These are phyloP conservation scores for Grammomys dolichurus DNA, from an alignment of 2,113 vertebrate genomes.

Conservation along the genomic window DNA sequence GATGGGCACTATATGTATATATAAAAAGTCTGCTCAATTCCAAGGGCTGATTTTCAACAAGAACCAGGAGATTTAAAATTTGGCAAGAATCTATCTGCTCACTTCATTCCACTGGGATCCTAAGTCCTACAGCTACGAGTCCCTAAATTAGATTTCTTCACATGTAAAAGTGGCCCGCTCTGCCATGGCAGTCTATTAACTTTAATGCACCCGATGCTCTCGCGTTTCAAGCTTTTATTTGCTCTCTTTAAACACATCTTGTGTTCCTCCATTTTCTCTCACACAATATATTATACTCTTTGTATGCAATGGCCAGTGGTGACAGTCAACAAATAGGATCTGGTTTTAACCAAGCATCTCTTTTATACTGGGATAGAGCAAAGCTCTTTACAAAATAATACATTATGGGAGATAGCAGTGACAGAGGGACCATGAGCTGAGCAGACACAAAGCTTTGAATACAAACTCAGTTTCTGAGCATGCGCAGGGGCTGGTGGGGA, in stretches of 20 bases:
- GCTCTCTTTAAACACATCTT: slow-evolving; percentile 80
- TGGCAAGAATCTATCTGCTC: slow-evolving; percentile 79
- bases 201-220: slow-evolving; percentile 80
- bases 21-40: slow-evolving; percentile 71
- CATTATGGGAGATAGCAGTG: background rate
- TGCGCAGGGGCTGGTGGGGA: background rate
- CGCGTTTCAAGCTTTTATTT: slow-evolving; percentile 82
- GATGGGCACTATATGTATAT: slow-evolving; percentile 9
- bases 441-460: slow-evolving; percentile 66
- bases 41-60: slow-evolving; percentile 75
- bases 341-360: slow-evolving; percentile 52
- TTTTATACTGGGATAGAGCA: slow-evolving; percentile 61
- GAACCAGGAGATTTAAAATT: slow-evolving; percentile 78
- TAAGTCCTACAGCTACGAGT: slow-evolving; percentile 81
- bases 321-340: slow-evolving; percentile 71
- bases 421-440: slow-evolving; percentile 24
- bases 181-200: slow-evolving; percentile 84
- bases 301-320: slow-evolving; percentile 73
- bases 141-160: slow-evolving; percentile 84
- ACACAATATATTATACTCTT: slow-evolving; percentile 65
- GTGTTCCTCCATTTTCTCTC: slow-evolving; percentile 61
- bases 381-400: slow-evolving; percentile 70
- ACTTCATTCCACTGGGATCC: slow-evolving; percentile 78
- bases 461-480: slow-evolving; percentile 29
- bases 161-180: slow-evolving; percentile 79